Evolutionary conservation across 2,113 vertebrate genomes (phyloP), one percentile per base, ranked within the genome.

Genomic region (Strigops habroptila): DNA sequence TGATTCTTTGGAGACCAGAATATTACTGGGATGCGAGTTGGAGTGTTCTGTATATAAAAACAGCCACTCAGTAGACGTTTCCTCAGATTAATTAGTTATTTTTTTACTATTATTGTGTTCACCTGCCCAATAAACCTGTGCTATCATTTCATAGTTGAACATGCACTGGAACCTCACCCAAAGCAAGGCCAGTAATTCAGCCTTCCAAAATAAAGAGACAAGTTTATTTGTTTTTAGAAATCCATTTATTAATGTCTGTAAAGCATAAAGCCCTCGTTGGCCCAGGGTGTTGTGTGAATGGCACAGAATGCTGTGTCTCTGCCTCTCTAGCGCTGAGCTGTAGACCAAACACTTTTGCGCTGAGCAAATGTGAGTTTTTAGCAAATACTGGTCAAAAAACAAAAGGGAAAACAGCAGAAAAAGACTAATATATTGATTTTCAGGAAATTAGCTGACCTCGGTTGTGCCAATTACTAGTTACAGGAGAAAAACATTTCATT

Each of bases 391-490:
- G 33, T 93, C 60, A 94, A 95, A 97, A 94, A 97, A 46, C 27
- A 60, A 53, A 68, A 51, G 55, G 31, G 44, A 41, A 90, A 82
- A 62, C 69, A 83, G 57, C 46, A 65, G 51, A 10, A 57, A 77
- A 91, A 90, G 77, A 44, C 6, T 4, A 68, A 48, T 37, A 18
- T 43, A 41, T 96, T 95, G 95, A 67, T 96, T 90, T 93, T 81
- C 63, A 77, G 75, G 43, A 41, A 57, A 62, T 91, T 97, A 48
- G 97, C 91, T 97, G 97, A 80, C 90, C 94, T 97, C 97, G 94
- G 65, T 51, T 80, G 51, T 80, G 64, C 87, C 94, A 94, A 92
- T 95, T 90, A 71, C 28, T 95, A 79, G 35, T 91, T 96, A 30
- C 75, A 93, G 53, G 92, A 89, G 89, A 83, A 95, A 97, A 96